A percentile compares a stretch with the other conserved stretches of the same genome.
Conservation (phyloP, 2,113 vertebrate genomes). For the Anseranas semipalmata region DNA sequence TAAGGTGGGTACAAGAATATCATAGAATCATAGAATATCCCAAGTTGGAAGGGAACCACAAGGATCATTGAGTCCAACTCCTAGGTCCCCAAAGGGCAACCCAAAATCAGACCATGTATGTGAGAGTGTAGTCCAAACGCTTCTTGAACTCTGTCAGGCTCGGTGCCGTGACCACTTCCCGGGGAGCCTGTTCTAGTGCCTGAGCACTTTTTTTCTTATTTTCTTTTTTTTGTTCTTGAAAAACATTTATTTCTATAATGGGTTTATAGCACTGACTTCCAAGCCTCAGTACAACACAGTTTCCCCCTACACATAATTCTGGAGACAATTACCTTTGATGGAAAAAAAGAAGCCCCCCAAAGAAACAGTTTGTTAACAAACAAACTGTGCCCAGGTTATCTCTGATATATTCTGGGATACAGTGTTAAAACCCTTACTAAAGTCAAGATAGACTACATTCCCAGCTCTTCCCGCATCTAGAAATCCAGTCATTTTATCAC, state of each 20-base stretch:
- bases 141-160: no score
- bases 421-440: neutral
- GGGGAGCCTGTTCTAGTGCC: no score
- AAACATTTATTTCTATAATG: slow-evolving; percentile 74
- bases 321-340: slow-evolving; percentile 5
- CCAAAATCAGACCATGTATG: no score
- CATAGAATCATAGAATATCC: no score
- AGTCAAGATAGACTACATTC: neutral
- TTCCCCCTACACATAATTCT: neutral
- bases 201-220: no score
- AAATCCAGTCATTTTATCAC: neutral
- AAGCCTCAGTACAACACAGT: slow-evolving; percentile 24
- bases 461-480: neutral
- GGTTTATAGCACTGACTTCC: slow-evolving; percentile 47
- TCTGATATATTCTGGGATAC: neutral
- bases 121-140: no score
- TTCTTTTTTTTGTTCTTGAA: slow-evolving; percentile 65
- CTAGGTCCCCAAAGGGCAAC: no score
- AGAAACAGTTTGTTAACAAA: neutral
- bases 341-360: neutral
- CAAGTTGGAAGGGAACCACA: no score
- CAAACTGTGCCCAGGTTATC: slow-evolving; percentile 13
- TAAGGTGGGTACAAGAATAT: neutral
- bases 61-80: no score
- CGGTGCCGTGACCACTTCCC: no score